Evolutionary conservation across 2,888 invertebrate genomes (phyloP).

Genomic region (Falcaria lacertinaria): DNA sequence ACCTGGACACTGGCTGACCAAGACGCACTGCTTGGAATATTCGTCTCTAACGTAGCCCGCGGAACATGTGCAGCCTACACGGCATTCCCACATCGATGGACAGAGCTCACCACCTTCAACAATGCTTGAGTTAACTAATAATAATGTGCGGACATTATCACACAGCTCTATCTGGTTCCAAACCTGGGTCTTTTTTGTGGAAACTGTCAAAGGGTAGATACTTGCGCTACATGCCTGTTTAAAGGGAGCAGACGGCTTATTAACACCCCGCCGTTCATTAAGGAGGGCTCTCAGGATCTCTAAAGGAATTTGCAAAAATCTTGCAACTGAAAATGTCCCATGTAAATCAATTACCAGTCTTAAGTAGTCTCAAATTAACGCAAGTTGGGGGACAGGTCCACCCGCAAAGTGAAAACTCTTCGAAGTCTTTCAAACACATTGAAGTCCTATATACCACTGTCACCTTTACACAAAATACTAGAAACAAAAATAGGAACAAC

Average conservation of each 20-base stretch:
- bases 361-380: conserved; percentile 48
- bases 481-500: not conserved
- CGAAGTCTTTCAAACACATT: conserved; percentile 42
- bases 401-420: conserved; percentile 61
- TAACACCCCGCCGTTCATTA: too few species aligned
- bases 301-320: too few species aligned
- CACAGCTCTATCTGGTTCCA: too few species aligned
- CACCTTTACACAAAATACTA: conserved; percentile 12
- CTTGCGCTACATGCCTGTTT: too few species aligned
- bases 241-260: too few species aligned
- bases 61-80: conserved; percentile 58
- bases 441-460: conserved; percentile 41
- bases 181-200: too few species aligned
- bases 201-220: too few species aligned
- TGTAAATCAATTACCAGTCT: not conserved
- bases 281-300: too few species aligned
- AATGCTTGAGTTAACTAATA: not conserved
- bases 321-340: too few species aligned
- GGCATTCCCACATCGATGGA: conserved; percentile 57
- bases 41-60: conserved; percentile 61
- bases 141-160: too few species aligned
- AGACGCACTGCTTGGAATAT: conserved; percentile 52
- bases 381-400: conserved; percentile 68
- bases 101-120: conserved; percentile 22
- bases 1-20: conserved; percentile 60